Evolutionary conservation across 2,113 vertebrate species (phyloP).

Genomic region (Gasterosteus nipponicus): DNA sequence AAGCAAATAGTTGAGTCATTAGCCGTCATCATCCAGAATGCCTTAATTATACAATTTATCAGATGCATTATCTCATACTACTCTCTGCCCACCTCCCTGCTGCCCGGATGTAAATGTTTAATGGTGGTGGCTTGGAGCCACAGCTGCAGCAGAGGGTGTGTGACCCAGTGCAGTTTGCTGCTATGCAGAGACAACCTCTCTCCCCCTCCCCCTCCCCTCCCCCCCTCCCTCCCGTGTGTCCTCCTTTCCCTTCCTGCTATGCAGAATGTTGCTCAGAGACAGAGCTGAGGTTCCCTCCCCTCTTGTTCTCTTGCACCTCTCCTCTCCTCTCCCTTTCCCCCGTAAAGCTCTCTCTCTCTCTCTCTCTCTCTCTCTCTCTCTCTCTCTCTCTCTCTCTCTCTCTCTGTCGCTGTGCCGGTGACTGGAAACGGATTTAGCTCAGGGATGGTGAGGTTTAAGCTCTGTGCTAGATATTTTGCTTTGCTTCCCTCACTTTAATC

Average conservation of each 20-base stretch:
- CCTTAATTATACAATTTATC: constrained; percentile 44
- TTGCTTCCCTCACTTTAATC: constrained; percentile 55
- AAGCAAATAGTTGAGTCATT: constrained; percentile 49
- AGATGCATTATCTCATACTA: constrained; percentile 24
- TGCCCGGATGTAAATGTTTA: constrained; percentile 72
- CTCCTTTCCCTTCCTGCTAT: constrained; percentile 49
- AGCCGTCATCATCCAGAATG: constrained; percentile 38
- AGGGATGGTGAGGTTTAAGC: constrained; percentile 41
- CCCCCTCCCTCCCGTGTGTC: constrained; percentile 47
- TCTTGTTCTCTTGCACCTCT: constrained; percentile 9
- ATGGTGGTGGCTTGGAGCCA: constrained; percentile 76
- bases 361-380: background rate
- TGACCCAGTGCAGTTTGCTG: constrained; percentile 82
- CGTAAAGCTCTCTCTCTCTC: constrained; percentile 16
- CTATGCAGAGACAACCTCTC: constrained; percentile 78
- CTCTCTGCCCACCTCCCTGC: constrained; percentile 7
- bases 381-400: background rate
- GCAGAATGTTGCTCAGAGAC: constrained; percentile 68
- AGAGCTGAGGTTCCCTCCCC: constrained; percentile 53
- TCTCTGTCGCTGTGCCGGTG: constrained; percentile 27
- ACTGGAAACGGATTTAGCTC: constrained; percentile 47
- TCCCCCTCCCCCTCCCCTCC: constrained; percentile 26
- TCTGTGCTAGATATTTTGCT: constrained; percentile 51
- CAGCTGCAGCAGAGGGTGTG: constrained; percentile 77
- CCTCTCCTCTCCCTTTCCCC: background rate